Evolutionary conservation across 2,797 vertebrate species (phyloP).

Genomic region (Gymnothorax javanicus): DNA sequence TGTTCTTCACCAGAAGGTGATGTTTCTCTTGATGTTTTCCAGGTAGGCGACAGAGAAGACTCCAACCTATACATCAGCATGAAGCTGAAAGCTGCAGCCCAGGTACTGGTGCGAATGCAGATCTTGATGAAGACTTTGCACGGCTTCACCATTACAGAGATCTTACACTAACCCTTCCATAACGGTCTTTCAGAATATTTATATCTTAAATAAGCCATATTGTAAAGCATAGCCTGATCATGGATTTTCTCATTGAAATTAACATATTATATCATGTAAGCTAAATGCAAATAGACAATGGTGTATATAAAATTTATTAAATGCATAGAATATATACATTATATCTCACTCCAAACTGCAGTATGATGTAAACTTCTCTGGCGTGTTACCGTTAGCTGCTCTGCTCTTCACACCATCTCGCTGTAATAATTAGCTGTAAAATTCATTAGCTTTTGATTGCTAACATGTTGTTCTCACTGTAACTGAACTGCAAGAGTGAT

Average conservation of each 20-base stretch:
- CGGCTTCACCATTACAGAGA: not conserved
- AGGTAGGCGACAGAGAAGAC: conserved; percentile 95
- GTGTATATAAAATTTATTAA: not conserved
- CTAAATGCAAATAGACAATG: not conserved
- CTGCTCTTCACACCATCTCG: not conserved
- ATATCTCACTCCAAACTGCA: not conserved
- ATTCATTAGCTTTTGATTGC: not conserved
- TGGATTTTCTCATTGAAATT: not conserved
- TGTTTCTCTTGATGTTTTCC: conserved; percentile 42
- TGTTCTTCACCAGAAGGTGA: not conserved
- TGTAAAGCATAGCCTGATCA: not conserved
- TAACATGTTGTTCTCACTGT: not conserved
- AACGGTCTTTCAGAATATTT: not conserved
- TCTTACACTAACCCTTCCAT: not conserved
- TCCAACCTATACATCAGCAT: conserved; percentile 96
- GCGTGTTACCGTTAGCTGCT: not conserved
- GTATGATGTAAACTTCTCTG: not conserved
- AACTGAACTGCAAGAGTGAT: not conserved
- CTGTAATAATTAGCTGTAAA: not conserved
- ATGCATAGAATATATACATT: not conserved
- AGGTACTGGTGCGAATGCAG: conserved; percentile 72
- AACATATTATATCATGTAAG: not conserved
- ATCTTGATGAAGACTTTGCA: not conserved
- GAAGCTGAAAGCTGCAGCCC: conserved; percentile 94
- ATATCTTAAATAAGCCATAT: not conserved